Evolutionary conservation across 1,140 invertebrate genomes (phyloP).

Genomic region (Aphelinus certus): DNA sequence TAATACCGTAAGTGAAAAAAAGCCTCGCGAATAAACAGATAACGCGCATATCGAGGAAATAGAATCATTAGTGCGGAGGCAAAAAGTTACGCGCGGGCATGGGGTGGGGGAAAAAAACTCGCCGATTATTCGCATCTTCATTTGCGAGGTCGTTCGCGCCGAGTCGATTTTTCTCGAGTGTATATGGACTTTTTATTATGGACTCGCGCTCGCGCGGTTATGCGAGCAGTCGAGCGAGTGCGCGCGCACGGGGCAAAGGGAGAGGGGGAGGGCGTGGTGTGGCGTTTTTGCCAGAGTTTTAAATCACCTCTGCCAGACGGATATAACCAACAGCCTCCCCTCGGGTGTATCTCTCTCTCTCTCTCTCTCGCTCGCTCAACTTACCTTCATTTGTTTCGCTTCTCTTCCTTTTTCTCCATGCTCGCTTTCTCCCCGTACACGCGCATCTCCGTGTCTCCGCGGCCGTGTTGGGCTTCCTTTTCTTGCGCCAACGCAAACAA

Average conservation of each 20-base stretch:
- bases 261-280: conserved; percentile 43
- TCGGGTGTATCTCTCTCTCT: conserved; percentile 14
- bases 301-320: conserved; percentile 57
- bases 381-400: conserved; percentile 35
- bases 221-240: neutral
- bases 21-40: too few relatives aligned
- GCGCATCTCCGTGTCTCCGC: conserved; percentile 13
- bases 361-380: conserved; percentile 40
- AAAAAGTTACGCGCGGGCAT: neutral
- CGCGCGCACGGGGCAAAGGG: conserved; percentile 21
- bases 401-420: conserved; percentile 1
- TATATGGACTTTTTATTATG: conserved; percentile 4
- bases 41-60: too few relatives aligned
- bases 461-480: neutral
- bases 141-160: conserved; percentile 49
- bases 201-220: neutral
- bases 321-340: conserved; percentile 51
- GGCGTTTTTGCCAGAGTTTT: conserved; percentile 51
- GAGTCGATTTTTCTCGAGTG: conserved; percentile 52
- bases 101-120: neutral
- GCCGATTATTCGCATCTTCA: conserved; percentile 59
- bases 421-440: conserved; percentile 6
- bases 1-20: too few relatives aligned
- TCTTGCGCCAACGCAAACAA: conserved; percentile 3
- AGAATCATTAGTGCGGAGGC: neutral